Conservation (phyloP, 2,888 invertebrate genomes). For the Phasia obesa region DNA sequence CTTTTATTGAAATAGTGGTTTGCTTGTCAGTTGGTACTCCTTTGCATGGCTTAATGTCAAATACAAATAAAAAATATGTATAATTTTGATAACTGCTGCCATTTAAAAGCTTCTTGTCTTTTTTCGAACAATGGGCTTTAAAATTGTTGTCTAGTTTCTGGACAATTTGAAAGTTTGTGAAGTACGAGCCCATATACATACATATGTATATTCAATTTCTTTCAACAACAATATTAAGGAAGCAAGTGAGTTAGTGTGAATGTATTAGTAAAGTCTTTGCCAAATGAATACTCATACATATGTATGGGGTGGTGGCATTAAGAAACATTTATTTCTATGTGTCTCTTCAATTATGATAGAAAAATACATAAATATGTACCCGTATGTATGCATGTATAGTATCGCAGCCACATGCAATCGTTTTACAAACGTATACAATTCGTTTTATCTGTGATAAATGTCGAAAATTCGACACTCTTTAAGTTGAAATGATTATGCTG, state of each 20-base stretch:
- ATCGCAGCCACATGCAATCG: neutral
- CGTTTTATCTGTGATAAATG: slow-evolving; percentile 65
- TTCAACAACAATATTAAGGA: neutral
- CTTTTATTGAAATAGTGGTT: too few species aligned
- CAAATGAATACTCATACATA: neutral
- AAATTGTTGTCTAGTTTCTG: slow-evolving; percentile 56
- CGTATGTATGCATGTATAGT: neutral
- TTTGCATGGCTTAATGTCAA: too few species aligned
- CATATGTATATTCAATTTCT: slow-evolving; percentile 23
- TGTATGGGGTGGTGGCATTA: neutral
- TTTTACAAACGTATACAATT: slow-evolving; percentile 30
- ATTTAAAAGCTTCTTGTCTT: neutral
- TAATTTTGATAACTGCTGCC: too few species aligned
- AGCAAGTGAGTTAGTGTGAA: neutral
- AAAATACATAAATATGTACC: neutral
- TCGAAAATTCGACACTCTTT: slow-evolving; percentile 67
- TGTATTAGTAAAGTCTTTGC: neutral
- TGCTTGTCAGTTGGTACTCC: too few species aligned
- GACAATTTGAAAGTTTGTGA: slow-evolving; percentile 63
- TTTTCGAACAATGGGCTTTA: slow-evolving; percentile 33
- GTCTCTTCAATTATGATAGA: neutral
- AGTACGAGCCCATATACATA: neutral
- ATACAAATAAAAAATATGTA: too few species aligned
- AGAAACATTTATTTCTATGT: neutral
- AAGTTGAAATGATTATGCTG: slow-evolving; percentile 49